These are phyloP conservation scores for Gadopsis marmoratus DNA, from an alignment of 2,797 vertebrate species.

Conservation along the genomic window DNA sequence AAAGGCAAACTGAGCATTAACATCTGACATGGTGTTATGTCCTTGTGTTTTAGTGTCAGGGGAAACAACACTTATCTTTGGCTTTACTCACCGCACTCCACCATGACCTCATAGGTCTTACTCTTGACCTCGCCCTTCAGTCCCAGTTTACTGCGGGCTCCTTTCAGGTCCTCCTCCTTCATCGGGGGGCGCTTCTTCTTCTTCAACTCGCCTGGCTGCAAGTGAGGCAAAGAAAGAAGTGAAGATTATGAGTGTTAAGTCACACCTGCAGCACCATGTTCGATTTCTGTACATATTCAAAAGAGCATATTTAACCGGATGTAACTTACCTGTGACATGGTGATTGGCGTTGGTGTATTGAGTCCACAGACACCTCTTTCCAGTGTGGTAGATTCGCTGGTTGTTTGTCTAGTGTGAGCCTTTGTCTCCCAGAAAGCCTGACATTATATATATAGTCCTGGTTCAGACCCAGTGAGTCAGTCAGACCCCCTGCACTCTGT, in stretches of 20 bases:
- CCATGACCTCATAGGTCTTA: slow-evolving; percentile 98
- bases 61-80: slow-evolving; percentile 17
- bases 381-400: slow-evolving; percentile 2
- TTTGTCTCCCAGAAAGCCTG: slow-evolving; percentile 45
- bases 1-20: neutral
- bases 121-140: slow-evolving; percentile 94
- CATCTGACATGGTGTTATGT: neutral
- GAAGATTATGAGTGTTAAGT: neutral
- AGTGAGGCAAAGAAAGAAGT: neutral
- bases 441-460: slow-evolving; percentile 78
- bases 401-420: slow-evolving; percentile 40
- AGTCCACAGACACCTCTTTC: slow-evolving; percentile 25
- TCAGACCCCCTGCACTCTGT: slow-evolving; percentile 41
- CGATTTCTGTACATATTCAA: neutral
- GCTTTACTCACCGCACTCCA: slow-evolving; percentile 91
- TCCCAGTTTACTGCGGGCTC: slow-evolving; percentile 91
- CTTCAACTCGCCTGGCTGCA: slow-evolving; percentile 85
- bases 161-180: slow-evolving; percentile 96
- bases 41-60: slow-evolving; percentile 8
- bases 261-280: neutral
- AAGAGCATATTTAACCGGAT: neutral
- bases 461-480: slow-evolving; percentile 59
- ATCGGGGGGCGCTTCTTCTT: slow-evolving; percentile 95
- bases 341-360: slow-evolving; percentile 15
- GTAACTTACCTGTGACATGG: slow-evolving; percentile 84